Evolutionary conservation across 2,113 vertebrate species (phyloP), one percentile per base, ranked within the genome.

Genomic region (Cephalopterus ornatus): DNA sequence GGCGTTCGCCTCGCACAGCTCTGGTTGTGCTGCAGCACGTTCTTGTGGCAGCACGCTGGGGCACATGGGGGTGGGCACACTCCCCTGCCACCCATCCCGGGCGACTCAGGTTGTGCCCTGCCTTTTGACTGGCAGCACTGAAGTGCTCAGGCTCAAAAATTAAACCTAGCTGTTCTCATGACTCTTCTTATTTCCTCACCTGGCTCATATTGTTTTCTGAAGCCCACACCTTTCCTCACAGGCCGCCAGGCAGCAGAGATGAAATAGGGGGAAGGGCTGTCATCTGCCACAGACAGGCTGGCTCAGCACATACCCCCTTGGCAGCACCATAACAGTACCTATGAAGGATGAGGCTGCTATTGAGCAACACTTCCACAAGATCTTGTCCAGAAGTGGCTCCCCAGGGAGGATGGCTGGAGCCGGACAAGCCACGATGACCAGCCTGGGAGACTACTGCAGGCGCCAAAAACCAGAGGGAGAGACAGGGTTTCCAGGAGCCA

Each of bases 1-100:
- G 42, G 44, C 3, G 2, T 32, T 46, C 0, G 20, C 53, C 41
- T 4, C 6, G 8, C 35, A 12, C 0, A 27, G 6, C n/a, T 1
- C 50, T 0, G 12, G 62, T 2, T 5, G 14, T 0, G 63, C 44
- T 18, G 6, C 59, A 7, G 75, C 56, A 1, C 13, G 1, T 16
- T 28, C 52, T 2, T 15, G 80, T 1, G 2, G 76, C 21, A 15
- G 39, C 53, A 5, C 0, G 8, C 33, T 8, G 78, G 46, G 73
- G 14, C 32, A 2, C 42, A 23, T 9, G 17, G 1, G 15, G 27
- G 6, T 1, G 63, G 35, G 30, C 62, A 5, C 2, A 1, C 23
- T 75, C 14, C 65, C 42, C 58, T 19, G 70, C 22, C 61, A 1
- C 56, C 66, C 35, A 2, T 4, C 33, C 49, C 2, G 0, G 77